Base-by-base conservation (phyloP, 1,140 invertebrate genomes). In the Luehdorfia chinensis region DNA sequence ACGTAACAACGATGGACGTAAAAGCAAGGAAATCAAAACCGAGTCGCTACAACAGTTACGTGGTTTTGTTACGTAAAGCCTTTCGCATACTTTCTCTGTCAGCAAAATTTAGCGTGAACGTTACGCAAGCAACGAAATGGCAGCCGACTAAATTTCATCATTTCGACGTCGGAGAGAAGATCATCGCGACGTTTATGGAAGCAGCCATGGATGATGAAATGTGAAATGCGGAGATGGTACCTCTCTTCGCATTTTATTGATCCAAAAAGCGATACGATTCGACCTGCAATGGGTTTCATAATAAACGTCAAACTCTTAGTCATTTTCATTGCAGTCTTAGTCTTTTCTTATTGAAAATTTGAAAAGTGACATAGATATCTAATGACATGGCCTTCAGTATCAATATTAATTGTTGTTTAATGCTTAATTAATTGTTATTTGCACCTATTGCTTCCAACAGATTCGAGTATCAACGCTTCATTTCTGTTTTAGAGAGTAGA, bases 71-170 rank as follows among this genome's bases (percentile, higher is more conserved):
- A 83, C 76, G 71, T 86, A 86, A 84, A 74, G 54, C 78, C 83
- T 86, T 86, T 86, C 83, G 83, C 74, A 75, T 77, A 84, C 83
- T 86, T 86, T 86, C 83, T 83, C 83, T 80, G 83, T 75, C 79
- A 77, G 74, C 83, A 86, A 86, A 86, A 84, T 86, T 86, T 84
- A 84, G 79, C 76, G 78, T 75, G 66, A 68, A 67, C 56, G 47
- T 86, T 86, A 62, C 61, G 75, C 65, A 86, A 86, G 43, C 56
- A 25, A 62, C 69, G 73, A 84, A 86, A 83, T 83, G 76, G 78
- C 79, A 77, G 68, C 64, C 68, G 70, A 69, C 72, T 71, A 73
- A 84, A 84, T 85, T 85, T 85, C 81, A 83, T 83, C 79, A 85
- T 79, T 84, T 71, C 69, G 66, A 73, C 66, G 63, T 60, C 58